Percentiles rank a stretch among this genome's conserved stretches.
Conservation (phyloP, 1,140 invertebrate species). For the Neodiprion virginianus region DNA sequence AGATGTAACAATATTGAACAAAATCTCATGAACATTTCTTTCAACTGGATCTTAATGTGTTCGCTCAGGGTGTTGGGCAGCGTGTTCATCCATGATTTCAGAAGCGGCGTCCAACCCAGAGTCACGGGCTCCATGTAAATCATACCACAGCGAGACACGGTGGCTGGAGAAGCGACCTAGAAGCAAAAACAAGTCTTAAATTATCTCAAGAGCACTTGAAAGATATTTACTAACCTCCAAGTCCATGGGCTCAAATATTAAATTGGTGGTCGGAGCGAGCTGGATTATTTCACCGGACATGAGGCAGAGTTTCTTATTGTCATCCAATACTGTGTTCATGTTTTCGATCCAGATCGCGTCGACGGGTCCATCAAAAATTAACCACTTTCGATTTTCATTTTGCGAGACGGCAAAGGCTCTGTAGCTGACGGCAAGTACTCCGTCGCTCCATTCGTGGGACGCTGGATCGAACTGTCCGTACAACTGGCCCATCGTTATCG, state of each 20-base stretch:
- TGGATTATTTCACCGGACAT: constrained; percentile 97
- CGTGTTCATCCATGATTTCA: constrained; percentile 88
- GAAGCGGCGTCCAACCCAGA: constrained; percentile 87
- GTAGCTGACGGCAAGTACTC: constrained; percentile 92
- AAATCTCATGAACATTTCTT: constrained; percentile 80
- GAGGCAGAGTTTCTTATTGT: constrained; percentile 92
- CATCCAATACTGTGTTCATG: constrained; percentile 95
- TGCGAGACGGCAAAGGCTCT: constrained; percentile 85
- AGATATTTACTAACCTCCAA: constrained; percentile 67
- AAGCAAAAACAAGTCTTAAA: neutral
- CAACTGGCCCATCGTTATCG: constrained; percentile 94
- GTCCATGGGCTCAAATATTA: constrained; percentile 96
- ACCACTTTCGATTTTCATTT: constrained; percentile 82
- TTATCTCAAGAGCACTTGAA: neutral
- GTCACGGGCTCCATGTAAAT: constrained; percentile 93
- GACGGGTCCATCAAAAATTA: constrained; percentile 95
- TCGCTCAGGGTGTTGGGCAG: constrained; percentile 73
- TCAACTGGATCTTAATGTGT: constrained; percentile 72
- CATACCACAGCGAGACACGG: constrained; percentile 94
- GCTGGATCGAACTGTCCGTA: constrained; percentile 95
- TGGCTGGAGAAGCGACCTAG: constrained; percentile 83
- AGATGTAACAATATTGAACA: constrained; percentile 75
- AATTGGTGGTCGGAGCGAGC: constrained; percentile 87
- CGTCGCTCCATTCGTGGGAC: constrained; percentile 95
- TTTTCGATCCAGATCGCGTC: constrained; percentile 98